phyloP scores from a whole-genome alignment of 2,797 vertebrate genomes.

The Neosilurus hyrtlii region DNA sequence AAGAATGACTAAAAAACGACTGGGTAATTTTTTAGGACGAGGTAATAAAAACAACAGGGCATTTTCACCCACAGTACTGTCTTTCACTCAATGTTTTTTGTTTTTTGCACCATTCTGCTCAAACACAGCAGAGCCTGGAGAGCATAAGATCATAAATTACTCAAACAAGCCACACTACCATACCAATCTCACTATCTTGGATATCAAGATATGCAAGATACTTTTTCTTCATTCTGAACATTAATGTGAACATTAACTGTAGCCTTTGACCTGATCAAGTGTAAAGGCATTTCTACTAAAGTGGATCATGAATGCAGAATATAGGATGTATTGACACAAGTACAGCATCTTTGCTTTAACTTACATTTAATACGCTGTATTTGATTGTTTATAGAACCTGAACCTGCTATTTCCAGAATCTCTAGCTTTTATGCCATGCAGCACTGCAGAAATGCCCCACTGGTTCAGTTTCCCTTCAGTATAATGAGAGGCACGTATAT shows the following conservation, averaged over 20 bases:
- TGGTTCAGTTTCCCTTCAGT: constrained; percentile 18
- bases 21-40: too few relatives aligned
- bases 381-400: not conserved
- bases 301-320: not conserved
- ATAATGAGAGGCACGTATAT: constrained; percentile 21
- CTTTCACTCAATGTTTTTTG: not conserved
- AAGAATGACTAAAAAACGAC: too few relatives aligned
- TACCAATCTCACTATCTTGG: too few relatives aligned
- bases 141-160: not conserved
- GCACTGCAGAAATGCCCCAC: constrained; percentile 26
- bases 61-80: not conserved
- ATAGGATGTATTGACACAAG: not conserved
- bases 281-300: not conserved
- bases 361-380: not conserved
- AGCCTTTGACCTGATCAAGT: too few relatives aligned
- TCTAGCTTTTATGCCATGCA: constrained; percentile 3
- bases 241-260: not conserved
- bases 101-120: not conserved
- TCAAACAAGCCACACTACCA: not conserved
- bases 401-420: not conserved
- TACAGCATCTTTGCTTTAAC: not conserved
- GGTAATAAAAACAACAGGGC: not conserved
- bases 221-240: not conserved
- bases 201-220: too few relatives aligned
- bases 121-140: not conserved